Evolutionary conservation across 2,113 vertebrate genomes (phyloP).

Genomic region (Typhlomys cinereus): DNA sequence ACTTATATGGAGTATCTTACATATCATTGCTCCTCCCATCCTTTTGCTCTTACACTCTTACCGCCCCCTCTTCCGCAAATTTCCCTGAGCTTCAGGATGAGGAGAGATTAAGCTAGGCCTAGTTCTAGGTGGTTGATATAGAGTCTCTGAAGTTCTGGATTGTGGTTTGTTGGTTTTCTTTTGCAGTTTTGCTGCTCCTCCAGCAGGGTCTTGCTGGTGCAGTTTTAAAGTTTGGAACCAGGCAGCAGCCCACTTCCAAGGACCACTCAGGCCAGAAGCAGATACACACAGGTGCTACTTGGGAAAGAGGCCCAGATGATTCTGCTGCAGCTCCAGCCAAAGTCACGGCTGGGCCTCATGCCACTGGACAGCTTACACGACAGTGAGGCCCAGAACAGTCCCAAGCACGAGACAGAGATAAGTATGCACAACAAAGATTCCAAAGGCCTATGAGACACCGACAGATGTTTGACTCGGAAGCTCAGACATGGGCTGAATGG

Average conservation of each 20-base stretch:
- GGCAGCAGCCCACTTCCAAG: not conserved
- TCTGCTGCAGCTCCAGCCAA: not conserved
- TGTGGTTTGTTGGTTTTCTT: too few relatives aligned
- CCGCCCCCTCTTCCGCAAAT: too few relatives aligned
- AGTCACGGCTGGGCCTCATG: not conserved
- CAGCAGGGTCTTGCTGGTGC: too few relatives aligned
- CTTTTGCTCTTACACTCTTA: too few relatives aligned
- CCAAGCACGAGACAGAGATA: not conserved
- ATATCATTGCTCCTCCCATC: too few relatives aligned
- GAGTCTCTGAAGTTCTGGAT: too few relatives aligned
- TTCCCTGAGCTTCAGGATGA: too few relatives aligned
- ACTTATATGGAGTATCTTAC: too few relatives aligned
- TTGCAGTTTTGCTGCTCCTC: too few relatives aligned
- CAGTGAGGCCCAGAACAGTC: not conserved
- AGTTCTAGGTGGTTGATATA: too few relatives aligned
- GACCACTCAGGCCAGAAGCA: not conserved
- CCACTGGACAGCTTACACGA: not conserved
- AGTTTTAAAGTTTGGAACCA: not conserved
- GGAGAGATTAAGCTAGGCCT: too few relatives aligned
- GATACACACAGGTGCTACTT: not conserved
- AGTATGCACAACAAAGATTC: not conserved
- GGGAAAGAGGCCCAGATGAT: not conserved
- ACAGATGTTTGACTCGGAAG: conserved; percentile 57
- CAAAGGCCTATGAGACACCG: not conserved
- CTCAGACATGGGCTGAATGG: conserved; percentile 46